Base-by-base conservation (phyloP, 2,888 invertebrate species). In the Pyrrhosoma nymphula region DNA sequence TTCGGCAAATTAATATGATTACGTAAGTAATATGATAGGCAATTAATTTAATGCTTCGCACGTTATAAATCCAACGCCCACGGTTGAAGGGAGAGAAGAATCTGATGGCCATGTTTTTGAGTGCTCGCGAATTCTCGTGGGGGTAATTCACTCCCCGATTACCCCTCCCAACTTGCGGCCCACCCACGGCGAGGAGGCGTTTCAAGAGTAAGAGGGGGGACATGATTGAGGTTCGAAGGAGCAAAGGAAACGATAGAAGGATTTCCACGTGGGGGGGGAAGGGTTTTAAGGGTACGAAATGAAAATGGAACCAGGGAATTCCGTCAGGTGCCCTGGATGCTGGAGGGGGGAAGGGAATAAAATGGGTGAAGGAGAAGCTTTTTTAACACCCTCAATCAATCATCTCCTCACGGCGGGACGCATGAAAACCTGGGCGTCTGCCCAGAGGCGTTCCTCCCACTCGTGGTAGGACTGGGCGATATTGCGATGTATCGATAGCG, bases 361-460 rank as follows among this genome's bases (percentile, higher is more conserved):
- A 47, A 47, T 4, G 8, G 47, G 47, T 30, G 93, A 60, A 35
- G 93, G 55, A 60, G 60, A 47, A 69, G 26, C 39, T 47, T 63
- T 91, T 89, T 93, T 69, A 93, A 69, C 93, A 35, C 69, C 20
- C 69, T 93, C 93, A 47, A 93, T 93, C 93, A 63, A 93, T 93
- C 93, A 93, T 47, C 47, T 47, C 56, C 39, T 93, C 69, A 6
- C 88, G 20, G 56, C n/a, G 89, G n/a, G 55, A n/a, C 89, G 89
- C 56, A n/a, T 4, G 88, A 20, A 26, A n/a, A 56, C 56, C 90
- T 55, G 89, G 30, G 30, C 63, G 91, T 91, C 91, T 91, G 91
- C 56, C 91, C 63, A 23, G 30, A 35, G 63, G 16, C 30, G 91
- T 63, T 39, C 47, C n/a, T 69, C 10, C n/a, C 69, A 0, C 69